These are phyloP conservation scores for Aphelenchoides fujianensis DNA, from an alignment of 1,140 invertebrate genomes.

Conservation along the genomic window DNA sequence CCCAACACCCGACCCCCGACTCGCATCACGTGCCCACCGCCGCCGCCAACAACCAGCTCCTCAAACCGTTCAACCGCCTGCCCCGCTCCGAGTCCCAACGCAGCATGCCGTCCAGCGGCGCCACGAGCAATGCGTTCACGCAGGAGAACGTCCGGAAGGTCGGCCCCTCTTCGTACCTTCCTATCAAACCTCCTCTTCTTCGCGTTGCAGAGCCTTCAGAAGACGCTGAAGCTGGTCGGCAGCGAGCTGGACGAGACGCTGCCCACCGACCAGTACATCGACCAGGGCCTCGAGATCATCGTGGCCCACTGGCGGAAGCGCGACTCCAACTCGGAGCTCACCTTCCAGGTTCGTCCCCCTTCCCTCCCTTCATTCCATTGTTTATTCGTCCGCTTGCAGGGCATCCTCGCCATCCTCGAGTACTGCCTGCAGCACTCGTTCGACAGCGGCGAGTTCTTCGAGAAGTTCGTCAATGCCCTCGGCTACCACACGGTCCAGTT, in stretches of 20 bases:
- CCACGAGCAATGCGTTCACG: not conserved
- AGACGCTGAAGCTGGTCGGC: conserved; percentile 34
- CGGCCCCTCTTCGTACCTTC: not conserved
- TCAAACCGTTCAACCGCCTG: not conserved
- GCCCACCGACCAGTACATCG: conserved; percentile 37
- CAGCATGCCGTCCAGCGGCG: not conserved
- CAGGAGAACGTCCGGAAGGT: conserved; percentile 12
- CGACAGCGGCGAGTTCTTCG: conserved; percentile 47
- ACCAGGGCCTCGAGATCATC: conserved; percentile 22
- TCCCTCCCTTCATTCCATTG: too few species aligned
- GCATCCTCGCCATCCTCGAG: conserved; percentile 40
- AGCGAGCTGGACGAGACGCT: conserved; percentile 19
- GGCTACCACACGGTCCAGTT: conserved; percentile 43
- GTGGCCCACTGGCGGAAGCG: conserved; percentile 43
- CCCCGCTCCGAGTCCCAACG: not conserved
- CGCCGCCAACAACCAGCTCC: not conserved
- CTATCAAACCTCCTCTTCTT: too few species aligned
- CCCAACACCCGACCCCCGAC: not conserved
- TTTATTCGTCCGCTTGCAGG: too few species aligned
- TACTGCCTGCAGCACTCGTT: conserved; percentile 51
- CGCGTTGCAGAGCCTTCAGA: conserved; percentile 39
- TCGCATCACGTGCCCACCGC: not conserved
- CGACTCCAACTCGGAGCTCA: conserved; percentile 47
- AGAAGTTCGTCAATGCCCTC: conserved; percentile 47
- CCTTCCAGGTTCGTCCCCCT: conserved; percentile 49